Percentiles rank a stretch among this genome's conserved stretches.
phyloP scores from a whole-genome alignment of 2,113 vertebrate species.

The Neolamprologus hecqui region DNA sequence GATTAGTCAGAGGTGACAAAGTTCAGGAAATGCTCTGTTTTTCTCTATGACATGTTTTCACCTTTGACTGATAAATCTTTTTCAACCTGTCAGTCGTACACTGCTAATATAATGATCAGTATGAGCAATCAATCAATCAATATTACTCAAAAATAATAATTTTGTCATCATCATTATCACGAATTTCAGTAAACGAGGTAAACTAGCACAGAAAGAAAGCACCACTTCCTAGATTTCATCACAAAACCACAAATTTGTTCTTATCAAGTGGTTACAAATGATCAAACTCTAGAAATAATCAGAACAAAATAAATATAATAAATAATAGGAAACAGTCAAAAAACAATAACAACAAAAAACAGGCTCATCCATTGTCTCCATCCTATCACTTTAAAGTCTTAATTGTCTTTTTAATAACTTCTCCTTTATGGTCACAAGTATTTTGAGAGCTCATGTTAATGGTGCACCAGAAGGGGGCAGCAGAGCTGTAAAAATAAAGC shows the following conservation, averaged over 20 bases:
- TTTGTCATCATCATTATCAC: fast-evolving
- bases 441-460: not conserved
- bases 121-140: not conserved
- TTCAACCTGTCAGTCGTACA: not conserved
- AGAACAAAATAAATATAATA: not conserved
- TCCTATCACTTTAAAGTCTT: not conserved
- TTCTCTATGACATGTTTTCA: not conserved
- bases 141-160: fast-evolving
- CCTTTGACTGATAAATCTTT: not conserved
- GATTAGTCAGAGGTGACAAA: not conserved
- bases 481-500: not conserved
- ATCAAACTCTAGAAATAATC: not conserved
- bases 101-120: not conserved
- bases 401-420: not conserved
- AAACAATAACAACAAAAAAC: not conserved
- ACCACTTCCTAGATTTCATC: not conserved
- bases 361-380: not conserved
- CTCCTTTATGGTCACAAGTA: not conserved
- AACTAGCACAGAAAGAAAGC: not conserved
- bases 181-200: not conserved
- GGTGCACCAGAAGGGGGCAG: conserved; percentile 50
- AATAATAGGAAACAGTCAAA: no score
- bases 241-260: not conserved
- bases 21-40: not conserved
- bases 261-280: not conserved